Evolutionary conservation across 1,140 invertebrate genomes (phyloP).

Genomic region (Drosophila kurseongensis): DNA sequence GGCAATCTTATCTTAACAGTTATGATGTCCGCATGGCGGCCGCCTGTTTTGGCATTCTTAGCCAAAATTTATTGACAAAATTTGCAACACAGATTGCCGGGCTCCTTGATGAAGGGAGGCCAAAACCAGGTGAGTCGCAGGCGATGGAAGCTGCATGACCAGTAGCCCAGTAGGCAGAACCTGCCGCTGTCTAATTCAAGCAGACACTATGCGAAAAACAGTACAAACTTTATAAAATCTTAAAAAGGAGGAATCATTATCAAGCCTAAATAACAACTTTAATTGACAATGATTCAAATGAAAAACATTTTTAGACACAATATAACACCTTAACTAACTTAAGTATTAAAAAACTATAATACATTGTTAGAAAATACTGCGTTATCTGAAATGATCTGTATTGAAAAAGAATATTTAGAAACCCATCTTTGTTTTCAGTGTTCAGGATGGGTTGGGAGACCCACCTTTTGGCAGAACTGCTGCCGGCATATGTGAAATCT

Average conservation of each 20-base stretch:
- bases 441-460: conserved; percentile 8
- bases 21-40: conserved; percentile 57
- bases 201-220: conserved; percentile 8
- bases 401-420: no score
- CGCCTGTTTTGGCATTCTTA: conserved; percentile 73
- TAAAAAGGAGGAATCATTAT: no score
- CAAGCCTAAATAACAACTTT: no score
- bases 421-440: conserved; percentile 3
- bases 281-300: no score
- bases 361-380: no score
- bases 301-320: no score
- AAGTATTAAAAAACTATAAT: no score
- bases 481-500: conserved; percentile 73
- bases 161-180: conserved; percentile 70
- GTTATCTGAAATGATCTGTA: not conserved
- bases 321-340: no score
- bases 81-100: conserved; percentile 72
- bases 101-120: conserved; percentile 15
- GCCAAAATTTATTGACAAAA: conserved; percentile 81
- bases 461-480: conserved; percentile 22
- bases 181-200: conserved; percentile 48
- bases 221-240: no score
- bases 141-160: conserved; percentile 59
- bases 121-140: conserved; percentile 17
- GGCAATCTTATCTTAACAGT: conserved; percentile 79